These are phyloP conservation scores for Channa maculata DNA, from an alignment of 2,113 vertebrate species.

Conservation along the genomic window DNA sequence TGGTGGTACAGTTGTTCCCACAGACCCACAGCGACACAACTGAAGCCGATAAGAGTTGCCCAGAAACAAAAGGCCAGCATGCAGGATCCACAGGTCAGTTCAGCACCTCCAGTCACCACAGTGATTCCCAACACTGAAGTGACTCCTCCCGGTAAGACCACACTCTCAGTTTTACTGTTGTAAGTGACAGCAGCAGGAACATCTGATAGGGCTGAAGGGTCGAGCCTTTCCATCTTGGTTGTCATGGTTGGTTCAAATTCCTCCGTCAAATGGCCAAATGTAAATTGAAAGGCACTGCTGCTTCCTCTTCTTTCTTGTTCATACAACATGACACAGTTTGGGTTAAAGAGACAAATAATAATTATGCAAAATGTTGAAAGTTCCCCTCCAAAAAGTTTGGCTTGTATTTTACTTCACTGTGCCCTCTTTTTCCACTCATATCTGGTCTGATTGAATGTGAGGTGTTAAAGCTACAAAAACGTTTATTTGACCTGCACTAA, in stretches of 20 bases:
- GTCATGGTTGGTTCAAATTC: constrained; percentile 44
- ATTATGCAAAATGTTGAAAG: too few species aligned
- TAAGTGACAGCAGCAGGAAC: constrained; percentile 68
- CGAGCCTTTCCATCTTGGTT: constrained; percentile 63
- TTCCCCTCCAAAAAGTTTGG: too few species aligned
- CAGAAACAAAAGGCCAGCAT: constrained; percentile 82
- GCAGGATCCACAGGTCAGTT: constrained; percentile 83
- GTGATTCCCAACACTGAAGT: constrained; percentile 82
- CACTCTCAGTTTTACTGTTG: constrained; percentile 71
- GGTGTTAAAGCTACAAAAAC: too few species aligned
- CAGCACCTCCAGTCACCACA: constrained; percentile 80
- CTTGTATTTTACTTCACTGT: too few species aligned
- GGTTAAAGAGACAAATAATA: constrained; percentile 1
- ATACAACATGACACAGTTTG: constrained; percentile 35
- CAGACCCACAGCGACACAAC: constrained; percentile 77
- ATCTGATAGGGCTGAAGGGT: constrained; percentile 64
- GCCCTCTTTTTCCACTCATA: too few species aligned
- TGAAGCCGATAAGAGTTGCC: constrained; percentile 80
- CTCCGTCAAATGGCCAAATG: neutral
- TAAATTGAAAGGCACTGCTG: neutral
- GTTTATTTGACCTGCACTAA: too few species aligned
- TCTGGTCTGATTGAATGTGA: too few species aligned
- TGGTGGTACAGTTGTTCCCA: constrained; percentile 70
- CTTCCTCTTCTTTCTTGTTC: constrained; percentile 25
- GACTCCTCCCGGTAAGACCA: constrained; percentile 76